A percentile compares a stretch with the other conserved stretches of the same genome.
These are phyloP conservation scores for Chironomus riparius DNA, from an alignment of 2,888 invertebrate genomes.

Conservation along the genomic window DNA sequence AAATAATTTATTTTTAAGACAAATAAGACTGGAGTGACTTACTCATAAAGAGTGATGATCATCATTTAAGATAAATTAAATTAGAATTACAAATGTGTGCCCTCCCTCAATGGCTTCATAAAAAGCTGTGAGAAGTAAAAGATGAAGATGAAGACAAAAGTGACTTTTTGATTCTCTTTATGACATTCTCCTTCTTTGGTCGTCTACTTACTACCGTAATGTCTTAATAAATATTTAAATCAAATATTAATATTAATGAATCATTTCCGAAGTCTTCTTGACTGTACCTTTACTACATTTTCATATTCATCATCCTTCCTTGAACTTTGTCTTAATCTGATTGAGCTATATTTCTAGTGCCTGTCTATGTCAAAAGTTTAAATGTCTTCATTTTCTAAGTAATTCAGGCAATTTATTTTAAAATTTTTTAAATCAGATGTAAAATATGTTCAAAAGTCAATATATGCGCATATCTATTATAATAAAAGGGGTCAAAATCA, in stretches of 20 bases:
- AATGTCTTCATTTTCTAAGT: too few relatives aligned
- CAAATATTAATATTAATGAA: slow-evolving; percentile 17
- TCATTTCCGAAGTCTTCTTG: background rate
- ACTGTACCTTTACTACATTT: background rate
- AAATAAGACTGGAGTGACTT: too few relatives aligned
- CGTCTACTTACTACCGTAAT: background rate
- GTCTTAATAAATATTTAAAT: slow-evolving; percentile 25
- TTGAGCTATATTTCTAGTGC: background rate
- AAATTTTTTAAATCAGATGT: background rate
- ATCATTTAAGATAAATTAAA: background rate
- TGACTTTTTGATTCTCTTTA: background rate
- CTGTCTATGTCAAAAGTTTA: too few relatives aligned
- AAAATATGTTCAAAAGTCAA: background rate
- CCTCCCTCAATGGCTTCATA: background rate
- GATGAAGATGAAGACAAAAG: background rate
- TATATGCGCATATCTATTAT: background rate
- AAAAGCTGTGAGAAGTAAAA: background rate
- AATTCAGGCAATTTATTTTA: background rate
- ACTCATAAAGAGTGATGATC: background rate
- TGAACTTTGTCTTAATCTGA: background rate
- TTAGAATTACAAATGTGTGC: slow-evolving; percentile 6
- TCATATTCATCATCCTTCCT: background rate
- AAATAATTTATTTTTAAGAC: too few relatives aligned
- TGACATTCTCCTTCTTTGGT: background rate
- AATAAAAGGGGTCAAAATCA: background rate